Conservation (phyloP, 2,113 vertebrate species). For the Dicaeum eximium region DNA sequence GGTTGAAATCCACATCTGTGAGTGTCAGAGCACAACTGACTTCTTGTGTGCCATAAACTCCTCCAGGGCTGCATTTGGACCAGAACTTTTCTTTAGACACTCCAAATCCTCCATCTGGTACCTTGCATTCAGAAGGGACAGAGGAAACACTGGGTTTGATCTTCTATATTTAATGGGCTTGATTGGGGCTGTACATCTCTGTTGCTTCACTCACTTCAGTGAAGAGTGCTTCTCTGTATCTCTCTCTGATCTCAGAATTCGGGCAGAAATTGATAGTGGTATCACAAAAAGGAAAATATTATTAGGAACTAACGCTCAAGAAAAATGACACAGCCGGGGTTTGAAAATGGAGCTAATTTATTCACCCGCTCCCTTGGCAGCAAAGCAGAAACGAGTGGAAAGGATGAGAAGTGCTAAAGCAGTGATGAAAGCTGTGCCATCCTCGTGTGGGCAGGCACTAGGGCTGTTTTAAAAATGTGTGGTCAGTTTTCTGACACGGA, state of each 20-base stretch:
- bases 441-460: neutral
- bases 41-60: neutral
- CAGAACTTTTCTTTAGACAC: neutral
- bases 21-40: neutral
- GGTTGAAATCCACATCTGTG: neutral
- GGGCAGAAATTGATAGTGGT: neutral
- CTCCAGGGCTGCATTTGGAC: neutral
- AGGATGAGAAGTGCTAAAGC: neutral
- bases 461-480: neutral
- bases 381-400: neutral
- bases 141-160: neutral
- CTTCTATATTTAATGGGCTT: neutral
- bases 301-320: neutral
- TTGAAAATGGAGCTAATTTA: conserved; percentile 6
- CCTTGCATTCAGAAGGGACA: neutral
- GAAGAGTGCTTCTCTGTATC: neutral
- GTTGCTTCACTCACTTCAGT: neutral
- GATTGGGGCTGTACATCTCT: neutral
- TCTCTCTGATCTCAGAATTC: neutral
- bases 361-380: neutral
- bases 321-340: neutral
- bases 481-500: neutral
- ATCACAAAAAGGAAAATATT: neutral
- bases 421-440: neutral
- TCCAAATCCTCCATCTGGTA: neutral